These are phyloP conservation scores for Poecilia gillii DNA, from an alignment of 2,797 vertebrate species.

Conservation along the genomic window DNA sequence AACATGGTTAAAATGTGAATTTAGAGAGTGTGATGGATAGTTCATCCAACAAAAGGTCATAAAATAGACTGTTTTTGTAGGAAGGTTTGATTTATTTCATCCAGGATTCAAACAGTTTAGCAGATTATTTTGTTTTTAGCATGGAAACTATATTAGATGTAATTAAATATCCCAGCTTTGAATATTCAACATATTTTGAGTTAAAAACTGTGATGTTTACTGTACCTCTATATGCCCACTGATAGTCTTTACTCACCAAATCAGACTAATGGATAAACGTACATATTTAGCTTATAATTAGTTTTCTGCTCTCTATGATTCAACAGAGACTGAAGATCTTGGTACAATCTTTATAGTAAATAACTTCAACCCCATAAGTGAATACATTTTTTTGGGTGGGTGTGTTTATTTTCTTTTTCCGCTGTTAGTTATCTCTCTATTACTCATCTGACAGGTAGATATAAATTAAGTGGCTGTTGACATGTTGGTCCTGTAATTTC, in stretches of 20 bases:
- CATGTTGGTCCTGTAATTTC: slow-evolving; percentile 42
- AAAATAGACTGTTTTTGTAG: not conserved
- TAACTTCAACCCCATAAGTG: not conserved
- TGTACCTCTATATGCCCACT: not conserved
- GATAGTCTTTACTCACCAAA: not conserved
- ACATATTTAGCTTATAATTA: not conserved
- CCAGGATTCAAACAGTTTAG: not conserved
- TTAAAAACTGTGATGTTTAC: not conserved
- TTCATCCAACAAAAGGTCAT: not conserved
- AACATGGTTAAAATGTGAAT: not conserved
- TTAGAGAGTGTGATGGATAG: not conserved
- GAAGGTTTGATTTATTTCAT: not conserved
- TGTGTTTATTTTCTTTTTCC: not conserved
- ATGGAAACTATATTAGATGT: not conserved
- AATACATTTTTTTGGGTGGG: not conserved
- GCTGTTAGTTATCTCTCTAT: slow-evolving; percentile 5
- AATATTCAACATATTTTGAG: not conserved
- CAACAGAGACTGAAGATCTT: not conserved
- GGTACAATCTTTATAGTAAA: not conserved
- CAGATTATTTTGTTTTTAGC: not conserved
- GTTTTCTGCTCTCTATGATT: not conserved
- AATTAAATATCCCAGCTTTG: not conserved
- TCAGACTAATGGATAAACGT: not conserved
- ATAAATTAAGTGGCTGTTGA: slow-evolving; percentile 37
- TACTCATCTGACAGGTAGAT: slow-evolving; percentile 7